Evolutionary conservation across 37 sponge, comb jelly and placozoan genomes (phyloP).

Genomic region (Oopsacas minuta): DNA sequence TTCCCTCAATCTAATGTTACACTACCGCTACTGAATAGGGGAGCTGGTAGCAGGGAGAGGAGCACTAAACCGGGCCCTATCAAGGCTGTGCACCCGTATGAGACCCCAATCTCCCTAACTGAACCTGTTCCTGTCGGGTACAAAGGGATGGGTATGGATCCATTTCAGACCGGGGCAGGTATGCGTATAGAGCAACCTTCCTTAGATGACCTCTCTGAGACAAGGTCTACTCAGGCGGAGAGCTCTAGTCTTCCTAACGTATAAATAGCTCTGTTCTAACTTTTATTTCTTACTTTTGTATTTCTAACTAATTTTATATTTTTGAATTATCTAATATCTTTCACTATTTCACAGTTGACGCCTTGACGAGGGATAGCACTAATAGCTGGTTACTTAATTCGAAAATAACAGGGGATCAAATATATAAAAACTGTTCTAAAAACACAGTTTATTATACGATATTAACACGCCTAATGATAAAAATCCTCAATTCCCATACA

Average conservation of each 20-base stretch:
- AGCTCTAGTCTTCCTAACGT: constrained; percentile 13
- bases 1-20: neutral
- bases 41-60: neutral
- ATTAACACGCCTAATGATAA: no score
- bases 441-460: no score
- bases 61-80: neutral
- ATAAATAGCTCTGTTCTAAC: neutral
- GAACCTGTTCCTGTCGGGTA: neutral
- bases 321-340: neutral
- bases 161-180: neutral
- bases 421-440: no score
- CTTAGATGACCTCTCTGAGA: neutral
- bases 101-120: neutral
- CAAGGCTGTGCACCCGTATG: constrained; percentile 16
- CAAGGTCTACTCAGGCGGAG: neutral
- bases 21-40: neutral
- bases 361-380: no score
- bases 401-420: no score
- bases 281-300: neutral
- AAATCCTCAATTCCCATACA: no score
- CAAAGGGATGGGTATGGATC: constrained; percentile 2
- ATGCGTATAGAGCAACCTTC: neutral
- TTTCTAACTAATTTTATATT: no score
- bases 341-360: neutral
- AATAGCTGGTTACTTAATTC: no score